A percentile compares a stretch with the other conserved stretches of the same genome.
Evolutionary conservation across 2,888 invertebrate genomes (phyloP).

Genomic region (Hetaerina titia): DNA sequence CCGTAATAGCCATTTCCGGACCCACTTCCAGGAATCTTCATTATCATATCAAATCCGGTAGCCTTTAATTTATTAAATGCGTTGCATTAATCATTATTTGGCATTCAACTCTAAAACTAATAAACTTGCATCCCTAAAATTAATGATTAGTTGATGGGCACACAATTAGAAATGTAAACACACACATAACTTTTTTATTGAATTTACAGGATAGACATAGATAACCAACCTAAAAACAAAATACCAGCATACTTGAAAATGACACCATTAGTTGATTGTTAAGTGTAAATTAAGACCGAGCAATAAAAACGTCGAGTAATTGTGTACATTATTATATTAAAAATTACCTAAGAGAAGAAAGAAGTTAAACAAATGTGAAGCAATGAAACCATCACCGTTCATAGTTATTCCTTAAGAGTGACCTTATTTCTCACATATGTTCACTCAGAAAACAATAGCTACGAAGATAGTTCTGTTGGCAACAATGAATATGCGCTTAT

Average conservation of each 20-base stretch:
- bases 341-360: not conserved
- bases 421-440: conserved; percentile 39
- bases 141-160: not conserved
- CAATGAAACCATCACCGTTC: not conserved
- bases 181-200: not conserved
- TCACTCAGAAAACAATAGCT: not conserved
- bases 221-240: not conserved
- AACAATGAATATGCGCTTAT: not conserved
- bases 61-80: not conserved
- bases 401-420: not conserved
- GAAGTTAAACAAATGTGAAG: not conserved
- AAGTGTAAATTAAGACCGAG: not conserved
- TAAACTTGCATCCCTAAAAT: no score
- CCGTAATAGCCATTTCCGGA: conserved; percentile 77
- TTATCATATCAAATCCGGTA: conserved; percentile 74
- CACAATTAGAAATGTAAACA: not conserved
- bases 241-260: not conserved
- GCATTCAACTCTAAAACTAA: not conserved
- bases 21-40: conserved; percentile 76
- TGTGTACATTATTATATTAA: not conserved
- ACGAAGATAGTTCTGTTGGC: not conserved
- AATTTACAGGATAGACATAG: not conserved
- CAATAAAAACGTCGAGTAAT: not conserved
- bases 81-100: not conserved
- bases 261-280: not conserved